Evolutionary conservation across 1,140 invertebrate genomes (phyloP), one percentile per base, ranked within the genome.

Genomic region (Drosophila grimshawi): DNA sequence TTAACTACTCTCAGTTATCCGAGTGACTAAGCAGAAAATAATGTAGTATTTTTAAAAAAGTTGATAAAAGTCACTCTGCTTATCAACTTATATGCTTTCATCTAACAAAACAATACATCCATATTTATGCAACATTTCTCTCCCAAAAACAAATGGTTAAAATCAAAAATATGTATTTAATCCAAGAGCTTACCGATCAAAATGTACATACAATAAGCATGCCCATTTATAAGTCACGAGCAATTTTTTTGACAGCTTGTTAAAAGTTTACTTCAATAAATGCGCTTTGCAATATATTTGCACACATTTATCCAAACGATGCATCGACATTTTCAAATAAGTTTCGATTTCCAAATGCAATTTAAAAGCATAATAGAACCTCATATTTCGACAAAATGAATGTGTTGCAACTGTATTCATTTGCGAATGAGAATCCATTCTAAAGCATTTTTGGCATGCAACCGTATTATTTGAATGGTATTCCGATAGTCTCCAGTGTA

Each of bases 401-500:
- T 43, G 39, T 43, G 57, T 61, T 76, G 61, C 60, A 62, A 32
- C 5, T 33, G 56, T 11, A 27, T 57, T 10, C 19, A 32, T 48
- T 11, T 37, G 30, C 10, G 32, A 1, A 35, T 53, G 60, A 62
- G 76, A 71, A 82, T 68, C 39, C 59, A 59, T 71, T 71, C 75
- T 62, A 76, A 78, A 73, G 71, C 79, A 70, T 65, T 80, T 60
- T 69, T 43, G 39, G 60, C 49, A 59, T 66, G 78, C 63, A 66
- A 79, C 61, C 76, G 78, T 79, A 70, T 76, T 79, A 78, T 82
- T 82, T 55, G 61, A 78, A 67, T 60, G 63, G 10, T 43, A 39
- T 62, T 61, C 63, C 10, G 39, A 68, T 52, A 41, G 33, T 46
- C 52, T 33, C 67, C 19, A 41, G 46, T 43, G 68, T 67, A 66